Evolutionary conservation across 1,140 invertebrate genomes (phyloP).

Genomic region (Mizuhopecten yessoensis): DNA sequence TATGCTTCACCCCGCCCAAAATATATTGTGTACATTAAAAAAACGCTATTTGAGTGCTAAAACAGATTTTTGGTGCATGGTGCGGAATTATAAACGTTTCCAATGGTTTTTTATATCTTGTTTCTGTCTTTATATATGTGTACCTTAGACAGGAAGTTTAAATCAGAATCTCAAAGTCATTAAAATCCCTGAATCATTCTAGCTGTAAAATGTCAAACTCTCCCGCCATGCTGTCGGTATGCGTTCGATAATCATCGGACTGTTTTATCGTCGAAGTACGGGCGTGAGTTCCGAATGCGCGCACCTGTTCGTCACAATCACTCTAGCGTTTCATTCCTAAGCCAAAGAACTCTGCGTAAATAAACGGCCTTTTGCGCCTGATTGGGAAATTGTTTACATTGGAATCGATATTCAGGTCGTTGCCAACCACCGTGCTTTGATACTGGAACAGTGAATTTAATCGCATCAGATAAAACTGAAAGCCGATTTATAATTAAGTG

Average conservation of each 20-base stretch:
- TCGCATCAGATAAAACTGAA: slow-evolving; percentile 41
- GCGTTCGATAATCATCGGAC: slow-evolving; percentile 19
- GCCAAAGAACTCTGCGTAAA: neutral
- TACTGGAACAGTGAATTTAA: slow-evolving; percentile 52
- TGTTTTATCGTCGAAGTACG: neutral
- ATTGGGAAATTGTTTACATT: slow-evolving; percentile 50
- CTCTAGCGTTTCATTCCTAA: neutral
- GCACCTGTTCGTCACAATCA: neutral
- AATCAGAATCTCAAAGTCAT: too few species aligned
- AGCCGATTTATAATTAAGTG: slow-evolving; percentile 40
- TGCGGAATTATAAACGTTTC: too few species aligned
- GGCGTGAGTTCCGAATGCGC: neutral
- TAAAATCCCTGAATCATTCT: too few species aligned
- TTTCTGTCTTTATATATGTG: too few species aligned
- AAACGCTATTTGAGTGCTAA: too few species aligned
- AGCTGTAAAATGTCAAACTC: neutral
- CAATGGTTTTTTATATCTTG: too few species aligned
- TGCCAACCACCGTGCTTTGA: slow-evolving; percentile 53
- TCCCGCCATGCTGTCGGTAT: slow-evolving; percentile 30
- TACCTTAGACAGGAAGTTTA: too few species aligned
- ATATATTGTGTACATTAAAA: too few species aligned
- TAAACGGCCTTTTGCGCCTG: neutral
- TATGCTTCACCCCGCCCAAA: too few species aligned
- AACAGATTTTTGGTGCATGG: too few species aligned
- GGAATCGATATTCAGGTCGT: slow-evolving; percentile 50